Percentiles rank a stretch among this genome's conserved stretches.
Conservation (phyloP, 2,888 invertebrate species). For the Drosophila atripex region DNA sequence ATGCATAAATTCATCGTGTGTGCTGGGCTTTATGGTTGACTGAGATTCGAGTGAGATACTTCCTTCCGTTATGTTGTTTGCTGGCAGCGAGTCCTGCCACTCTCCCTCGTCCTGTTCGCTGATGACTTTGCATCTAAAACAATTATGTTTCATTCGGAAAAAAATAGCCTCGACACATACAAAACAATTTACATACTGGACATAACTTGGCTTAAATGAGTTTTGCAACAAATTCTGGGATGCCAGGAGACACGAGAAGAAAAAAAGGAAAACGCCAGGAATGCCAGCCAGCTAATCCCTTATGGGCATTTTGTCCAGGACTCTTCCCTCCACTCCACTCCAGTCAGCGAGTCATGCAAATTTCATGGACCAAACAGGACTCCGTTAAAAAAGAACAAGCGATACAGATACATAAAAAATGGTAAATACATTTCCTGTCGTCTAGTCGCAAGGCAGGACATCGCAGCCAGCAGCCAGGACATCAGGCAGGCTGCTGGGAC, state of each 20-base stretch:
- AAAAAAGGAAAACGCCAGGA: not conserved
- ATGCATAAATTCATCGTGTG: constrained; percentile 77
- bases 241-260: constrained; percentile 1
- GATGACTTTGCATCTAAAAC: constrained; percentile 79
- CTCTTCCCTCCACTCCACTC: constrained; percentile 41
- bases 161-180: constrained; percentile 36
- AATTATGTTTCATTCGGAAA: constrained; percentile 79
- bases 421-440: constrained; percentile 82
- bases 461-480: constrained; percentile 43
- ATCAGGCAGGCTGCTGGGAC: constrained; percentile 36
- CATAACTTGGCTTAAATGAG: constrained; percentile 80
- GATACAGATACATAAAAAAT: constrained; percentile 76
- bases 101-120: constrained; percentile 40
- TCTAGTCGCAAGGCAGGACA: constrained; percentile 66
- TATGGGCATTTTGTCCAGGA: constrained; percentile 82
- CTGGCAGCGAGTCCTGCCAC: constrained; percentile 26
- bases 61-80: constrained; percentile 76
- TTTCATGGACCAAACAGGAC: constrained; percentile 70
- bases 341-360: constrained; percentile 80
- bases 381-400: constrained; percentile 29
- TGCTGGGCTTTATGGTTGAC: constrained; percentile 62
- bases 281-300: constrained; percentile 78
- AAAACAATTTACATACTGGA: constrained; percentile 82
- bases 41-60: constrained; percentile 78
- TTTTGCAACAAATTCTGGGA: constrained; percentile 75